Percentiles rank a stretch among this genome's conserved stretches.
These are phyloP conservation scores for Neomonachus schauinslandi DNA, from an alignment of 2,113 vertebrate species.

Conservation along the genomic window DNA sequence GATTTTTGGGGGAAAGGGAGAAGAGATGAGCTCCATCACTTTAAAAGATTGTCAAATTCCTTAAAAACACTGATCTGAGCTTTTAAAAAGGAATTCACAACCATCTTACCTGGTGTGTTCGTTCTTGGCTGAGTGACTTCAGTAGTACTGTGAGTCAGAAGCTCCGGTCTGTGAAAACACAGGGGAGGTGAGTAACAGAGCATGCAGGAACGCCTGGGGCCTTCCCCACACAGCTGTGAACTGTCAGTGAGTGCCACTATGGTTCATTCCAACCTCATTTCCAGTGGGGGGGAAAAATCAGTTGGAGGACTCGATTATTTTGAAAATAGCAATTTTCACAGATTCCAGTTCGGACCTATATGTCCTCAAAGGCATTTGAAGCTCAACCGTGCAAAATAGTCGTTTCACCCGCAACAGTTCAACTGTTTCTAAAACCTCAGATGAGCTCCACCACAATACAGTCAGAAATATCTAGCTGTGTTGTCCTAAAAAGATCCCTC, in stretches of 20 bases:
- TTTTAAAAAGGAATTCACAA: background rate
- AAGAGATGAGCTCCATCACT: background rate
- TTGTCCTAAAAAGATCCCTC: background rate
- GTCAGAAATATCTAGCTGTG: background rate
- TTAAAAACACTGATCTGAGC: background rate
- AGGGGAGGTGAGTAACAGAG: background rate
- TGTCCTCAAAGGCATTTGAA: background rate
- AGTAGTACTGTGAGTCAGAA: constrained; percentile 77
- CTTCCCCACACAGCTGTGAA: background rate
- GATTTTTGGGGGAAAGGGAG: background rate
- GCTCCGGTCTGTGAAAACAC: constrained; percentile 85
- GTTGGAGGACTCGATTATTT: background rate
- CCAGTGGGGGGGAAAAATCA: background rate
- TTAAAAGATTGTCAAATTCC: background rate
- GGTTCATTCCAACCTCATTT: background rate
- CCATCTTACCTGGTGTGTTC: constrained; percentile 78
- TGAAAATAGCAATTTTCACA: background rate
- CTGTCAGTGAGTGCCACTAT: background rate
- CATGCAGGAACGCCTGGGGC: background rate
- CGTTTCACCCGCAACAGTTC: background rate
- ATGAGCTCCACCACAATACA: background rate
- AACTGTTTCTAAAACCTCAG: background rate
- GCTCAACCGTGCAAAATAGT: background rate
- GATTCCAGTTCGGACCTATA: background rate
- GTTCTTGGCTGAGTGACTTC: constrained; percentile 76